phyloP scores from a whole-genome alignment of 2,113 vertebrate genomes.

The Scophthalmus maximus region DNA sequence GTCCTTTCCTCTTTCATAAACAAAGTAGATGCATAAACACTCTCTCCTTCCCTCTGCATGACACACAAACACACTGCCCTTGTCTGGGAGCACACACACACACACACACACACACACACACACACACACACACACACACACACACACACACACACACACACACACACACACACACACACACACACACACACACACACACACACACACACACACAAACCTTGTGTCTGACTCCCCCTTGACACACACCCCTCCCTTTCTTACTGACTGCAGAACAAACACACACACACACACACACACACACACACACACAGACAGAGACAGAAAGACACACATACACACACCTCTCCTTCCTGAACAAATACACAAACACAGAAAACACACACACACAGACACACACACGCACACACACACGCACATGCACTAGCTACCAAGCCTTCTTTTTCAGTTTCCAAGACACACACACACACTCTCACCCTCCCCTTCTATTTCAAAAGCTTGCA shows the following conservation, averaged over 20 bases:
- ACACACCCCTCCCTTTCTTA: slow-evolving; percentile 75
- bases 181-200: slow-evolving; percentile 60
- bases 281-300: slow-evolving; percentile 47
- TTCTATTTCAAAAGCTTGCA: slow-evolving; percentile 69
- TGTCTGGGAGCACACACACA: slow-evolving; percentile 61
- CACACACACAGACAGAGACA: slow-evolving; percentile 32
- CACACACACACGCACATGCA: slow-evolving; percentile 42
- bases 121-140: too few species aligned
- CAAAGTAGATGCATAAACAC: slow-evolving; percentile 87
- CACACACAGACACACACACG: slow-evolving; percentile 67
- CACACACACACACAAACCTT: slow-evolving; percentile 69
- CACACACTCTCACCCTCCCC: slow-evolving; percentile 37
- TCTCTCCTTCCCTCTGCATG: slow-evolving; percentile 76
- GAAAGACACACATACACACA: slow-evolving; percentile 59
- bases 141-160: slow-evolving; percentile 73
- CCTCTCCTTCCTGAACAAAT: slow-evolving; percentile 74
- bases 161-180: slow-evolving; percentile 64
- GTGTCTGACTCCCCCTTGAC: slow-evolving; percentile 72
- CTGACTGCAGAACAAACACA: slow-evolving; percentile 77
- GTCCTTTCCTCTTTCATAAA: slow-evolving; percentile 85
- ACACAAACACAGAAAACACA: slow-evolving; percentile 68
- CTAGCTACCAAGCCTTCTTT: slow-evolving; percentile 48
- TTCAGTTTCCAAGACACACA: slow-evolving; percentile 59
- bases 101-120: too few species aligned
- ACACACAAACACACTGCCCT: slow-evolving; percentile 77